Conservation (phyloP, 2,888 invertebrate genomes). For the Luffia ferchaultella region DNA sequence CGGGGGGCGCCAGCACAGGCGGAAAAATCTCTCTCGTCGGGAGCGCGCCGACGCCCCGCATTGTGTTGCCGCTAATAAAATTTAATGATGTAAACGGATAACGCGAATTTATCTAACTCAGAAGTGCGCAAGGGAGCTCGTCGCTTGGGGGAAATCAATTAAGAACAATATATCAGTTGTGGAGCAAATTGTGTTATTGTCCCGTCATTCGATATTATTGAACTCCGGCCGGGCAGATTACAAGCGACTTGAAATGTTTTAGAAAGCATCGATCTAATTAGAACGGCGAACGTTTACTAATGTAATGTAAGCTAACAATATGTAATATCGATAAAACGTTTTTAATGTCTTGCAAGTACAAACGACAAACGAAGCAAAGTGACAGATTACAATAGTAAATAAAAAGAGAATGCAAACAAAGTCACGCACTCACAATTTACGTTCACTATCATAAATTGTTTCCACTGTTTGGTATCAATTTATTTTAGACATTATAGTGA, state of each 20-base stretch:
- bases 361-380: neutral
- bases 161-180: slow-evolving; percentile 44
- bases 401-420: neutral
- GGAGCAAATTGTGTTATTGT: slow-evolving; percentile 30
- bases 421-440: neutral
- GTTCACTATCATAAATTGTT: neutral
- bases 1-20: no score
- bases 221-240: no score
- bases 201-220: slow-evolving; percentile 10
- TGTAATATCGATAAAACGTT: neutral
- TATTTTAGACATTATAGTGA: neutral
- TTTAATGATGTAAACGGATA: slow-evolving; percentile 66
- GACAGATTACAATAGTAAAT: neutral
- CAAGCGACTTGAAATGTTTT: no score
- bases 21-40: slow-evolving; percentile 47
- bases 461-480: neutral
- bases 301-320: no score
- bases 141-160: slow-evolving; percentile 54
- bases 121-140: slow-evolving; percentile 32
- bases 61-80: slow-evolving; percentile 62
- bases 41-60: slow-evolving; percentile 36
- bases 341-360: neutral
- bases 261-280: no score
- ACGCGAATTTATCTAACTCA: slow-evolving; percentile 56
- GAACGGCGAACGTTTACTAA: no score